phyloP scores from a whole-genome alignment of 2,797 vertebrate genomes.

The Microctenopoma steveboyesi region DNA sequence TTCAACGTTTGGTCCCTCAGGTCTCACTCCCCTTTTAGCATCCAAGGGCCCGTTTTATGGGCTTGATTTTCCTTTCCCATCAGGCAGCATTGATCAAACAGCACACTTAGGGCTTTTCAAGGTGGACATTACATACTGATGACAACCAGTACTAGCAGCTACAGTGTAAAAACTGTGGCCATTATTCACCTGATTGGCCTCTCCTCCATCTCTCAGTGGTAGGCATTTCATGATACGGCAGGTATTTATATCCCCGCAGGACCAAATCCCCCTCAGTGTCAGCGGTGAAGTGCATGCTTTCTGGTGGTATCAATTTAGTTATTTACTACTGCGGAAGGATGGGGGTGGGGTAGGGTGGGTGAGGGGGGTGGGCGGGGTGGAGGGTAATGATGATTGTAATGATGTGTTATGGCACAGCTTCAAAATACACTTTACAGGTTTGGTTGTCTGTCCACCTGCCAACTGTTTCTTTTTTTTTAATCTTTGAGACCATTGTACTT shows the following conservation, averaged over 20 bases:
- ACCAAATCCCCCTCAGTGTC: constrained; percentile 66
- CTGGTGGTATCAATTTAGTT: constrained; percentile 78
- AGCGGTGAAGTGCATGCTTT: constrained; percentile 80
- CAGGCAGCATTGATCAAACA: constrained; percentile 84
- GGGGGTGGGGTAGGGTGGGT: constrained; percentile 38
- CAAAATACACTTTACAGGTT: constrained; percentile 59
- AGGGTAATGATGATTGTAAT: constrained; percentile 70
- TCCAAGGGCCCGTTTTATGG: constrained; percentile 81
- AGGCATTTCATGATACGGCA: constrained; percentile 82
- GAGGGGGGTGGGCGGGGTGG: neutral
- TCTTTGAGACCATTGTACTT: constrained; percentile 20
- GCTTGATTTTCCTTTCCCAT: constrained; percentile 84
- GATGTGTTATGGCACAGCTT: constrained; percentile 64
- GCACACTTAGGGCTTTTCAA: constrained; percentile 81
- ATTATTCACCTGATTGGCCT: constrained; percentile 86
- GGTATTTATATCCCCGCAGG: constrained; percentile 83
- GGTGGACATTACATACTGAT: constrained; percentile 84
- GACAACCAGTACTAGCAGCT: constrained; percentile 73
- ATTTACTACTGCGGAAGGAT: constrained; percentile 77
- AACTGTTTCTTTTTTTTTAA: constrained; percentile 35
- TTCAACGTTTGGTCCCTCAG: constrained; percentile 72
- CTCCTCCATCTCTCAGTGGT: constrained; percentile 79
- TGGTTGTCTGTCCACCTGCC: constrained; percentile 40
- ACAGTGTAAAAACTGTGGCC: constrained; percentile 78
- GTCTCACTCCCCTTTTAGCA: constrained; percentile 78